Evolutionary conservation across 1,140 invertebrate species (phyloP).

Genomic region (Drosophila repletoides): DNA sequence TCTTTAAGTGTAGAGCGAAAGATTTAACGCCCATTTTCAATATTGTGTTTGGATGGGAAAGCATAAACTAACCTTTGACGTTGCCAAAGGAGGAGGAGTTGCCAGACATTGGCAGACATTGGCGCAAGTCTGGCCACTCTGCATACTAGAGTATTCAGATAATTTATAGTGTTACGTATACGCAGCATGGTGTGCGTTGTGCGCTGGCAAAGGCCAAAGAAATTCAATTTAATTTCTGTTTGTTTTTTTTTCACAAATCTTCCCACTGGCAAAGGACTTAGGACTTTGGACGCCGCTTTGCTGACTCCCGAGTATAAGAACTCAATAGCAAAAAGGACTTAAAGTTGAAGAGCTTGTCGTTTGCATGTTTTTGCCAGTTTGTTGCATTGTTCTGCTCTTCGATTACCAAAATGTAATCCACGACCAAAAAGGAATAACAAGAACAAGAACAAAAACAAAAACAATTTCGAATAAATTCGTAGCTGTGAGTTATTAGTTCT

Average conservation of each 20-base stretch:
- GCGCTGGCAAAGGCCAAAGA: slow-evolving; percentile 9
- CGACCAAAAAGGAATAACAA: slow-evolving; percentile 1
- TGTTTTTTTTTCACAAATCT: slow-evolving; percentile 6
- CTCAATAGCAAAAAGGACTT: slow-evolving; percentile 5
- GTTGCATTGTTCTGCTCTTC: slow-evolving; percentile 46
- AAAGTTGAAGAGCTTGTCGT: slow-evolving; percentile 25
- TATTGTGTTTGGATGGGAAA: slow-evolving; percentile 53
- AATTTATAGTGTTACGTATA: slow-evolving; percentile 68
- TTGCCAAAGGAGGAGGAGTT: slow-evolving; percentile 5
- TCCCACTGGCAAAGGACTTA: too few relatives aligned
- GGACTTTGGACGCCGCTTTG: not conserved
- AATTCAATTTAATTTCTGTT: slow-evolving; percentile 57
- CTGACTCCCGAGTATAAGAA: slow-evolving; percentile 32
- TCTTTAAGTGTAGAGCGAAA: not conserved
- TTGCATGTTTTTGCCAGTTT: slow-evolving; percentile 9
- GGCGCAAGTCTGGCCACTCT: not conserved
- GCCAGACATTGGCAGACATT: not conserved
- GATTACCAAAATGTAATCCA: slow-evolving; percentile 43
- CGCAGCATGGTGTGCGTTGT: slow-evolving; percentile 53
- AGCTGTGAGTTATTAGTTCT: slow-evolving; percentile 44
- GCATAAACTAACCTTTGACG: slow-evolving; percentile 64
- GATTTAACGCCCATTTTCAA: slow-evolving; percentile 53
- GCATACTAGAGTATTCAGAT: slow-evolving; percentile 38
- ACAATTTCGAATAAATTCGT: slow-evolving; percentile 16
- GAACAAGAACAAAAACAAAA: not conserved